A percentile compares a stretch with the other conserved stretches of the same genome.
phyloP scores from a whole-genome alignment of 2,113 vertebrate species.

The Hyperopisus bebe region DNA sequence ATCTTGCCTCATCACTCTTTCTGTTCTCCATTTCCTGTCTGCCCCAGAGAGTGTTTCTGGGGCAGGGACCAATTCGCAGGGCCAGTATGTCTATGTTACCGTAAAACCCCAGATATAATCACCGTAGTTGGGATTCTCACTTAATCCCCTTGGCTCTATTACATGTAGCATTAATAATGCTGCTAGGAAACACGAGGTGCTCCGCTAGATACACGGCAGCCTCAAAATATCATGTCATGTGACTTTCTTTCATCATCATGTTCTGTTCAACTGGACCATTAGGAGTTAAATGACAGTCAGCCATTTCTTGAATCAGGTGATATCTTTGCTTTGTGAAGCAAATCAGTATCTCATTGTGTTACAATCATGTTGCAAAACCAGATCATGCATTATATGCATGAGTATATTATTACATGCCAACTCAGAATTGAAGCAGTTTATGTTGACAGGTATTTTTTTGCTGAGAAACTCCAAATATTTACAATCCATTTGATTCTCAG shows the following conservation, averaged over 20 bases:
- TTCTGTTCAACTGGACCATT: not conserved
- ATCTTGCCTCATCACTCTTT: not conserved
- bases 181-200: not conserved
- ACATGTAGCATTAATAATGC: constrained; percentile 1
- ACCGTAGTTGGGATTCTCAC: not conserved
- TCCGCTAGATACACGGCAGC: not conserved
- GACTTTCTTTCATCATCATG: not conserved
- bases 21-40: not conserved
- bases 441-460: not conserved
- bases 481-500: not conserved
- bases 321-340: not conserved
- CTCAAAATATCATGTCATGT: not conserved
- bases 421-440: not conserved
- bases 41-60: not conserved
- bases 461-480: not conserved
- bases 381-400: not conserved
- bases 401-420: not conserved
- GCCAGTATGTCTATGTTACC: not conserved
- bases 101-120: not conserved
- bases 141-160: too few relatives aligned
- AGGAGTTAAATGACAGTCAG: not conserved
- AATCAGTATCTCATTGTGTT: not conserved
- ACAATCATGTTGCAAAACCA: not conserved
- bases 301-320: not conserved
- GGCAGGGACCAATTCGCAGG: not conserved